phyloP scores from a whole-genome alignment of 2,797 vertebrate genomes.

The Notoglanidium macrostoma region DNA sequence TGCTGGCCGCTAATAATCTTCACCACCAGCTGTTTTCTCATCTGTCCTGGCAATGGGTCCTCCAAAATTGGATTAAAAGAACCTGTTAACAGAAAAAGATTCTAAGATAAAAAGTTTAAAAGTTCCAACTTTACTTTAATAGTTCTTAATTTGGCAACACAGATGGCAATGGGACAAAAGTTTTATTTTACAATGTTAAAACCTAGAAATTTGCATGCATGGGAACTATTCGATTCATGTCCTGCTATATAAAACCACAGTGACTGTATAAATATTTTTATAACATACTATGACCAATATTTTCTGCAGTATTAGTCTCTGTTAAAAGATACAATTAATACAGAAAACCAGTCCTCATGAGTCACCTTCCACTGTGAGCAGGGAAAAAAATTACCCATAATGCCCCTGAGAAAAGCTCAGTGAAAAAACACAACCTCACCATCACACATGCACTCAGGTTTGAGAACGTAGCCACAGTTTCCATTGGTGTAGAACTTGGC shows the following conservation, averaged over 20 bases:
- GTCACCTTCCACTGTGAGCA: not conserved
- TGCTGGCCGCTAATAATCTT: slow-evolving; percentile 98
- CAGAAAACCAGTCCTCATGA: not conserved
- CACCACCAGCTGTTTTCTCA: slow-evolving; percentile 92
- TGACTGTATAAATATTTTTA: not conserved
- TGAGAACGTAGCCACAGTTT: slow-evolving; percentile 92
- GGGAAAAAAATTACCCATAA: not conserved
- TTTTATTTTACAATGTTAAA: not conserved
- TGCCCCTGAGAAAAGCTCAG: not conserved
- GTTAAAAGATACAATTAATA: not conserved
- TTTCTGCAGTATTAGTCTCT: not conserved
- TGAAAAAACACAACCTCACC: slow-evolving; percentile 72
- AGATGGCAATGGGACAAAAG: not conserved
- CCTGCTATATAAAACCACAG: no score
- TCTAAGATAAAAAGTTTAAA: not conserved
- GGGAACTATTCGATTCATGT: not conserved
- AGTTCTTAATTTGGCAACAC: not conserved
- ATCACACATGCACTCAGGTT: slow-evolving; percentile 91
- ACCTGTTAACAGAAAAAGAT: slow-evolving; percentile 67
- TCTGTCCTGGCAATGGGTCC: slow-evolving; percentile 84
- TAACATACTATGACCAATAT: not conserved
- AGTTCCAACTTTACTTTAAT: not conserved
- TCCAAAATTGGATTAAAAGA: slow-evolving; percentile 89
- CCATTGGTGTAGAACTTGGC: slow-evolving; percentile 96
- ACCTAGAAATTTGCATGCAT: not conserved